A percentile compares a stretch with the other conserved stretches of the same genome.
These are phyloP conservation scores for Cryptotermes secundus DNA, from an alignment of 1,140 invertebrate genomes.

Conservation along the genomic window DNA sequence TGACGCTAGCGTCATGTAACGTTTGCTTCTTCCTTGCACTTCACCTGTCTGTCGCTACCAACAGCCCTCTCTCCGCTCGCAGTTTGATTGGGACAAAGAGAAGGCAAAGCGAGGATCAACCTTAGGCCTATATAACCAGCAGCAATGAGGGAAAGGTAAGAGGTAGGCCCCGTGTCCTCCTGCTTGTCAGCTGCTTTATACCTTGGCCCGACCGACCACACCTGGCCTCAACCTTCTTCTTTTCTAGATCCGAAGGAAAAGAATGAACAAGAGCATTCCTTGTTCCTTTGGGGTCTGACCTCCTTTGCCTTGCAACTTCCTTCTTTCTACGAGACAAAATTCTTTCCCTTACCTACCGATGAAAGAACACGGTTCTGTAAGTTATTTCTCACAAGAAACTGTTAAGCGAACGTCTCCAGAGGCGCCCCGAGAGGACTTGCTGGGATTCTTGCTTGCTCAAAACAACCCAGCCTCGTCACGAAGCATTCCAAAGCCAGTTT, in stretches of 20 bases:
- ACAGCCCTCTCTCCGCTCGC: background rate
- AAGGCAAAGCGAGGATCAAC: background rate
- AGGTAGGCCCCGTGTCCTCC: constrained; percentile 5
- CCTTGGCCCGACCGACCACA: background rate
- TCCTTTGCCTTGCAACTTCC: constrained; percentile 11
- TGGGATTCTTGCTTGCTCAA: background rate
- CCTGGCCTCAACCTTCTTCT: background rate
- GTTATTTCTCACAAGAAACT: too few relatives aligned
- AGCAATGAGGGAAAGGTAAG: background rate
- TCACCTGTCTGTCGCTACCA: constrained; percentile 8
- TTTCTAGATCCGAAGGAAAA: background rate
- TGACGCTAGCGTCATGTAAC: background rate
- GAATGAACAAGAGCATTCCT: constrained; percentile 1
- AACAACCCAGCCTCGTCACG: background rate
- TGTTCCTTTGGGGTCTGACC: constrained; percentile 13
- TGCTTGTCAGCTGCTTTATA: background rate
- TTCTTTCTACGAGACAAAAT: constrained; percentile 10
- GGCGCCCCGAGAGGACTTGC: too few relatives aligned
- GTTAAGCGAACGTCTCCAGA: too few relatives aligned
- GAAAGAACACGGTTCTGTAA: too few relatives aligned
- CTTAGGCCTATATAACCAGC: background rate
- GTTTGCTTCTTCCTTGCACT: background rate
- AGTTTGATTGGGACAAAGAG: background rate
- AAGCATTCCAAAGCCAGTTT: background rate
- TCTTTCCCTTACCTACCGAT: background rate